Base-by-base conservation (phyloP, 1,140 invertebrate genomes). In the Thaumetopoea pityocampa region DNA sequence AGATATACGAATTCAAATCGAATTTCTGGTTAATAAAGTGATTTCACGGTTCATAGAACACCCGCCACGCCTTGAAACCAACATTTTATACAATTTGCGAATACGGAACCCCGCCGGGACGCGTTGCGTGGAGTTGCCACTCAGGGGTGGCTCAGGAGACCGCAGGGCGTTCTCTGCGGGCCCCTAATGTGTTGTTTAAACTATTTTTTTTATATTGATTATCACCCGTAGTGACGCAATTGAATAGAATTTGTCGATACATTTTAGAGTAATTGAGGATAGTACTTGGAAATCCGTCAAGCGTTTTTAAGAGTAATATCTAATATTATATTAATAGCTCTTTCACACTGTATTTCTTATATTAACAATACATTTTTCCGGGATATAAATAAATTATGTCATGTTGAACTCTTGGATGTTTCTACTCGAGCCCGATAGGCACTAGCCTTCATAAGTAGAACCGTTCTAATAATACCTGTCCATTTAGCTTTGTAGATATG, bases 141-240 rank as follows among this genome's bases (percentile, higher is more conserved):
- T 9, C 16, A 14, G 14, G 15, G n/a, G 27, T 19, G 30, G 36
- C 52, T 51, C 20, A 17, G 16, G n/a, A 36, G 33, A 60, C 57
- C 57, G 19, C 57, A 55, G 51, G 57, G 57, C 48, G 55, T 59
- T 15, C 56, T 54, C 56, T 48, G 51, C 51, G 48, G 51, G 48
- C 24, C 20, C 20, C 49, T 43, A 56, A 52, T 33, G 35, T 30
- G 26, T 49, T 50, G 35, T 58, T 58, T 42, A 38, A 52, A 54
- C 23, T 32, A 29, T 40, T 40, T 30, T 40, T 38, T 29, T 24
- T 30, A 41, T 28, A 23, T 17, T 32, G 16, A 10, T 12, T 6
- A 19, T 10, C 19, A 10, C 37, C 35, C 17, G 36, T 14, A 7
- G 44, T 4, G 35, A 15, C 8, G 22, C 27, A 24, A 32, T 32